Percentiles rank a stretch among this genome's conserved stretches.
These are phyloP conservation scores for Lamellibrachia satsuma DNA, from an alignment of 2,888 invertebrate species.

Conservation along the genomic window DNA sequence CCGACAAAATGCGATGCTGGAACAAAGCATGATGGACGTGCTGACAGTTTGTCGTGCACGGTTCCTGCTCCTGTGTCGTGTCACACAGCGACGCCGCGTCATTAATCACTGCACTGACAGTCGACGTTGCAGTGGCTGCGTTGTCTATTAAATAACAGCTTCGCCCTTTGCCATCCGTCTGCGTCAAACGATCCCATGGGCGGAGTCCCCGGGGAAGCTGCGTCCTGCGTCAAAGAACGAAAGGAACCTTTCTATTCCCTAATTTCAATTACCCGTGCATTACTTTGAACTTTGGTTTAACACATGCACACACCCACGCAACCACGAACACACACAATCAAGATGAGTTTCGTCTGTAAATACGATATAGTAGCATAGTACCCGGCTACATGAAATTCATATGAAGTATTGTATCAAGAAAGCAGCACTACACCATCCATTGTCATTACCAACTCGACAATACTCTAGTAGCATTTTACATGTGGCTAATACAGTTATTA, in stretches of 20 bases:
- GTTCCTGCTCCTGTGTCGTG: neutral
- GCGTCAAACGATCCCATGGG: neutral
- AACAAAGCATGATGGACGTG: neutral
- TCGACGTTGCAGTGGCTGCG: neutral
- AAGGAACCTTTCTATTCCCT: conserved; percentile 17
- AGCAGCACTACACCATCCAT: too few relatives aligned
- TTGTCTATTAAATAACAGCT: conserved; percentile 17
- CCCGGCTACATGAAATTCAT: neutral
- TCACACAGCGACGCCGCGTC: neutral
- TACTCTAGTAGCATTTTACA: too few relatives aligned
- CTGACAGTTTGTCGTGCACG: neutral
- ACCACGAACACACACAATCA: neutral
- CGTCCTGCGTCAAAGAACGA: neutral
- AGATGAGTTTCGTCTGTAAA: neutral
- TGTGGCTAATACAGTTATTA: too few relatives aligned
- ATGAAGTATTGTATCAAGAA: neutral
- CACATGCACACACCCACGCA: neutral
- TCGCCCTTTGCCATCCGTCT: neutral
- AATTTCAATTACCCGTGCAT: neutral
- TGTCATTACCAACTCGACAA: too few relatives aligned
- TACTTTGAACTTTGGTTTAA: neutral
- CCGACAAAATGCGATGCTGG: neutral
- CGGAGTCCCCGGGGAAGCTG: neutral
- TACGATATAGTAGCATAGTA: neutral
- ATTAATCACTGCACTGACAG: neutral